Percentiles rank a stretch among this genome's conserved stretches.
phyloP scores from a whole-genome alignment of 2,113 vertebrate species.

The Coptodon rendalli region DNA sequence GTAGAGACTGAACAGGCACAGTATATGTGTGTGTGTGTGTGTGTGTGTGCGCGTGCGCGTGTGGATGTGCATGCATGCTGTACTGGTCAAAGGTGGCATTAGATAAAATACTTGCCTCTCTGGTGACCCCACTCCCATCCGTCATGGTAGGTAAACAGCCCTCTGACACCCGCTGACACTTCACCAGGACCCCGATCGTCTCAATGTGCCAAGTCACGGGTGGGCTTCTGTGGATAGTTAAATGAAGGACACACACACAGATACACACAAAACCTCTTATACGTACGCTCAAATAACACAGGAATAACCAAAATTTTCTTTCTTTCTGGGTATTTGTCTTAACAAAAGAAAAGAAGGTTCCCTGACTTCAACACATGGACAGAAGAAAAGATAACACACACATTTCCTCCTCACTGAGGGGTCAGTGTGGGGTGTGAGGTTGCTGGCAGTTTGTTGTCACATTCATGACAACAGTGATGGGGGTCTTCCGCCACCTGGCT shows the following conservation, averaged over 20 bases:
- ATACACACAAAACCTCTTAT: background rate
- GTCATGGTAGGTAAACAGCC: slow-evolving; percentile 63
- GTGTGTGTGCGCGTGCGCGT: background rate
- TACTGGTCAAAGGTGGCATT: slow-evolving; percentile 11
- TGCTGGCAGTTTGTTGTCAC: slow-evolving; percentile 59
- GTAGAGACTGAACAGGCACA: background rate
- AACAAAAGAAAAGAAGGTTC: background rate
- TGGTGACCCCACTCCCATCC: slow-evolving; percentile 70
- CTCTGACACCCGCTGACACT: slow-evolving; percentile 65
- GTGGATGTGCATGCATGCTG: background rate
- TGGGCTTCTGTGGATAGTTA: slow-evolving; percentile 37
- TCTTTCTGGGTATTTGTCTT: background rate
- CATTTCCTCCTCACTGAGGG: slow-evolving; percentile 25
- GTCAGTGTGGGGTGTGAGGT: slow-evolving; percentile 31
- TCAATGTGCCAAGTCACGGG: slow-evolving; percentile 8
- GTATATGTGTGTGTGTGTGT: background rate
- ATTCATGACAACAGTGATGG: slow-evolving; percentile 36
- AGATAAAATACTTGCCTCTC: slow-evolving; percentile 50
- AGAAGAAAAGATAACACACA: background rate
- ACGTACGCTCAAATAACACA: background rate
- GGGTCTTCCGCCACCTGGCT: slow-evolving; percentile 52
- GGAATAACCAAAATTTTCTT: background rate
- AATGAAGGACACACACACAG: background rate
- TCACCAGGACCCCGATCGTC: slow-evolving; percentile 29
- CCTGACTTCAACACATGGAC: background rate